These are phyloP conservation scores for Corbicula japonica DNA, from an alignment of 2,888 invertebrate species.

Conservation along the genomic window DNA sequence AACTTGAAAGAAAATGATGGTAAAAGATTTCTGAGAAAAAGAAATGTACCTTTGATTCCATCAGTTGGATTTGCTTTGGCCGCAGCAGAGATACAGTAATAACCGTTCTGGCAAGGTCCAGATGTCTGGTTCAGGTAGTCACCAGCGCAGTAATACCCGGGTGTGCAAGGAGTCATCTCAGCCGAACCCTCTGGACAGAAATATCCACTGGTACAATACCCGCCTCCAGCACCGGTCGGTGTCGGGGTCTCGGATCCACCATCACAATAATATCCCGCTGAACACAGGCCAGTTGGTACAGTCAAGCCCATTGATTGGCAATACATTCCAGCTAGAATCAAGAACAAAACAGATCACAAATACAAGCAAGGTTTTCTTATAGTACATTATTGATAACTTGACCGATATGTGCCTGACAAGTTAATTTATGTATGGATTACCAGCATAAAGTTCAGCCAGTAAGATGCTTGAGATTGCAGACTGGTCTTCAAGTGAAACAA, in stretches of 20 bases:
- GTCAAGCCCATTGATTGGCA: conserved; percentile 78
- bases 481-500: too few relatives aligned
- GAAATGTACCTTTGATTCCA: conserved; percentile 79
- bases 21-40: too few relatives aligned
- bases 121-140: conserved; percentile 79
- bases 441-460: too few relatives aligned
- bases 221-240: conserved; percentile 78
- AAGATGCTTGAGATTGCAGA: too few relatives aligned
- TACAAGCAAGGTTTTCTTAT: too few relatives aligned
- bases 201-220: conserved; percentile 76
- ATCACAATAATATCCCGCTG: conserved; percentile 91
- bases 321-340: conserved; percentile 79
- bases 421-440: too few relatives aligned
- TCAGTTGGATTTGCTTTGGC: conserved; percentile 80
- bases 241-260: conserved; percentile 95
- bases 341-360: too few relatives aligned
- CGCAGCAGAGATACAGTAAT: conserved; percentile 80
- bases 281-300: conserved; percentile 78
- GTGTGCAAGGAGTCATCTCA: conserved; percentile 76
- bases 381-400: too few relatives aligned
- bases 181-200: conserved; percentile 82
- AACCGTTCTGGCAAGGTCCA: conserved; percentile 80
- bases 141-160: conserved; percentile 80
- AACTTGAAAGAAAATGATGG: too few relatives aligned
- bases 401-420: too few relatives aligned